Evolutionary conservation across 2,888 invertebrate genomes (phyloP).

Genomic region (Dichetophora obliterata): DNA sequence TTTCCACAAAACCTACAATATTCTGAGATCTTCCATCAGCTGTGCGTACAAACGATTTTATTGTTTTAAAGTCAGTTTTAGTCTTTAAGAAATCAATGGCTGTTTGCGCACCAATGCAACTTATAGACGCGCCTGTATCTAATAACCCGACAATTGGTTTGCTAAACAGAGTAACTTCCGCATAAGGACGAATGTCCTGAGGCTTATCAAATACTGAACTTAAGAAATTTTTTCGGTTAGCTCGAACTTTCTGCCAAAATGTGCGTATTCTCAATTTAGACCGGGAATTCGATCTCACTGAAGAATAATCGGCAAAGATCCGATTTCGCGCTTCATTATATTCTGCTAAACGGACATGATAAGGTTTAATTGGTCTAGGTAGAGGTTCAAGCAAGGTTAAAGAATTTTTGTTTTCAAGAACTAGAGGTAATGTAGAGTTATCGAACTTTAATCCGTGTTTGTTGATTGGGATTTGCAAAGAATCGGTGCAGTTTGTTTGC

Average conservation of each 20-base stretch:
- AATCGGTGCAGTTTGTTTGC: not conserved
- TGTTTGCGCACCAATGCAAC: constrained; percentile 23
- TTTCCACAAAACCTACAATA: constrained; percentile 13
- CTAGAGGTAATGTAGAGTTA: not conserved
- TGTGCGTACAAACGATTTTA: constrained; percentile 24
- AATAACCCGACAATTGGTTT: too few species aligned
- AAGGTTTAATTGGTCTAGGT: not conserved
- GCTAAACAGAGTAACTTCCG: too few species aligned
- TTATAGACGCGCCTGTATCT: too few species aligned
- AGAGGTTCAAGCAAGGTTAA: not conserved
- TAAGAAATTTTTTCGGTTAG: constrained; percentile 9
- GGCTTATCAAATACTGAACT: too few species aligned
- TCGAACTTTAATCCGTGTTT: not conserved
- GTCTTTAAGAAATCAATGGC: constrained; percentile 24
- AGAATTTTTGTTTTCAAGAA: not conserved
- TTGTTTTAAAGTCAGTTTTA: not conserved
- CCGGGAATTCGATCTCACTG: not conserved
- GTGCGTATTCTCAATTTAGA: not conserved
- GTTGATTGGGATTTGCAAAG: not conserved
- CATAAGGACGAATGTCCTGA: too few species aligned
- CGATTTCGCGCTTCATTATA: constrained; percentile 5
- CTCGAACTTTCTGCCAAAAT: not conserved
- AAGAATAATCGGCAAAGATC: not conserved
- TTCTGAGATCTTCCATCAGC: too few species aligned
- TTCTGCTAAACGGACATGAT: constrained; percentile 6